Base-by-base conservation (phyloP, 2,888 invertebrate genomes). In the Platynereis dumerilii region DNA sequence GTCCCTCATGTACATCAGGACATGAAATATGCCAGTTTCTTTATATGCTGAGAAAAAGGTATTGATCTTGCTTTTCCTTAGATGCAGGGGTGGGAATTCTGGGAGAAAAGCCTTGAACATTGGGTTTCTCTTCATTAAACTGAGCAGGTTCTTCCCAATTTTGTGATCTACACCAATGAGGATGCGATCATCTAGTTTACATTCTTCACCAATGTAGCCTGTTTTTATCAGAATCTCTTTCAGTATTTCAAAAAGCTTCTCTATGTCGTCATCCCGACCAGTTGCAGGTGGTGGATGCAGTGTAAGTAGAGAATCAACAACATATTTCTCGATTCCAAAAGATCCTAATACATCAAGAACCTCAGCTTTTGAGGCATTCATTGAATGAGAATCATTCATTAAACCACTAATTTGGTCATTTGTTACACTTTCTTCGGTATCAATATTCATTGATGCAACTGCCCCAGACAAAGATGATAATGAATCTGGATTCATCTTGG, bases 201-300 rank as follows among this genome's bases (percentile, higher is more conserved):
- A 34, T 27, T 34, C 39, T 28, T 15, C 22, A 17, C 10, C 34
- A 7, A 22, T 12, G 24, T 59, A 26, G 42, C 58, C 71, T 20
- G 58, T 58, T 53, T 69, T 67, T 22, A 69, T n/a, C n/a, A 69
- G 39, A 17, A 68, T 28, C 2, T 71, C 71, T 58, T 69, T 66
- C 17, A 71, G 34, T 5, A 34, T 34, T 34, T 34, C 34, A 34
- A 7, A 12, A 5, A 34, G 34, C 34, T 34, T 34, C 34, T 52
- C 53, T n/a, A 65, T 66, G 27, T 68, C 65, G 60, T 69, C 65
- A 60, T 69, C 69, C 17, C 68, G 29, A 2, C 70, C 70, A 20
- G 56, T 66, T 26, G 69, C 69, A 22, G 72, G 70, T 24, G 69
- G 70, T 15, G 72, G n/a, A n/a, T n/a, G n/a, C n/a, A n/a, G n/a